These are phyloP conservation scores for Drosophila melanica DNA, from an alignment of 1,140 invertebrate genomes.

Conservation along the genomic window DNA sequence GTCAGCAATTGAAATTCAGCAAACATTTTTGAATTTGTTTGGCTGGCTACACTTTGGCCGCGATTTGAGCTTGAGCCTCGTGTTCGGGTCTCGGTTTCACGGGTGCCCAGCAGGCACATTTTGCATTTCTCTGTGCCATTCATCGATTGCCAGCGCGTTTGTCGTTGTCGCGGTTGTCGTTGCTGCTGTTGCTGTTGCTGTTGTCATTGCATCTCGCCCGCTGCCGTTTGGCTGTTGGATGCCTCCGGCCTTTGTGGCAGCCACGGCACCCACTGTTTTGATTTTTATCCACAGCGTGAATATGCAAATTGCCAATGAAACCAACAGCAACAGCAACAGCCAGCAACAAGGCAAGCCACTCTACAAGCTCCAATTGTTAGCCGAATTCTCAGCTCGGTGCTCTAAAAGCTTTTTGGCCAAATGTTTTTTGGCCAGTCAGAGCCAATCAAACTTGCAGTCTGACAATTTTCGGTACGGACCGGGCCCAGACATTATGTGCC, in stretches of 20 bases:
- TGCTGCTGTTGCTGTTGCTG: slow-evolving; percentile 11
- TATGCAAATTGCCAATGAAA: slow-evolving; percentile 70
- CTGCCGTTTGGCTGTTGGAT: slow-evolving; percentile 11
- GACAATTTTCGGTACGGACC: slow-evolving; percentile 23
- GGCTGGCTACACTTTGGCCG: slow-evolving; percentile 68
- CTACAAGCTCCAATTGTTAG: slow-evolving; percentile 52
- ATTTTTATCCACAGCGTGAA: slow-evolving; percentile 80
- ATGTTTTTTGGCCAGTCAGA: slow-evolving; percentile 39
- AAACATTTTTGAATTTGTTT: slow-evolving; percentile 83
- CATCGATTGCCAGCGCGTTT: slow-evolving; percentile 38
- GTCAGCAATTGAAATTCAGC: slow-evolving; percentile 82
- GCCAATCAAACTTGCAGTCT: slow-evolving; percentile 53
- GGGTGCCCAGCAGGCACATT: slow-evolving; percentile 76
- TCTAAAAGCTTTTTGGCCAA: slow-evolving; percentile 50
- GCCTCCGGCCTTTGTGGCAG: slow-evolving; percentile 21
- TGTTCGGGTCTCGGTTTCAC: slow-evolving; percentile 33
- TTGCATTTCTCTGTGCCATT: slow-evolving; percentile 62
- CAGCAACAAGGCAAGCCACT: slow-evolving; percentile 32
- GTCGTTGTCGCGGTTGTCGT: neutral
- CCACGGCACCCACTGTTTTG: slow-evolving; percentile 72
- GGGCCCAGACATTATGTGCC: slow-evolving; percentile 17
- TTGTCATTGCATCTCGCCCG: slow-evolving; percentile 55
- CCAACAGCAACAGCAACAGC: slow-evolving; percentile 13
- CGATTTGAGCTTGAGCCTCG: slow-evolving; percentile 45
- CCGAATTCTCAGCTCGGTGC: slow-evolving; percentile 23